Evolutionary conservation across 2,888 invertebrate species (phyloP).

Genomic region (Leptopilina syphax): DNA sequence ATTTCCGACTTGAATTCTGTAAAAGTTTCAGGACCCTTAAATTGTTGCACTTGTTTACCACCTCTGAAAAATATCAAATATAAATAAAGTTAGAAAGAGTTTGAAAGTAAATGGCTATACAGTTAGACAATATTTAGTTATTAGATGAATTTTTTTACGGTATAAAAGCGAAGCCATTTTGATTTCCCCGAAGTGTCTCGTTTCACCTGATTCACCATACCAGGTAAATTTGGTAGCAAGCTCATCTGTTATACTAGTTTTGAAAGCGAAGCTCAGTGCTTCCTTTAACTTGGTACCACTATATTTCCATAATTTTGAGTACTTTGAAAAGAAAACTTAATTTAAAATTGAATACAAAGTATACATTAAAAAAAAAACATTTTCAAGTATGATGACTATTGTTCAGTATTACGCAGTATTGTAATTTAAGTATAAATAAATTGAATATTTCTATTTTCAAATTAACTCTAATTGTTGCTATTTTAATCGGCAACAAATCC

Average conservation of each 20-base stretch:
- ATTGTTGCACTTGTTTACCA: neutral
- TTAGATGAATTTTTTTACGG: neutral
- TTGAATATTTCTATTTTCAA: too few species aligned
- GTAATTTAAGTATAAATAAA: too few species aligned
- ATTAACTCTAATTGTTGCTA: too few species aligned
- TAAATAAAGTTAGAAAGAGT: too few species aligned
- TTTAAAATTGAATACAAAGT: too few species aligned
- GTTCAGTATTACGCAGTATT: too few species aligned
- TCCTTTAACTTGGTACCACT: neutral
- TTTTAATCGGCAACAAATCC: too few species aligned
- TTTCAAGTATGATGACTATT: too few species aligned
- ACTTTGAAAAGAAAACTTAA: neutral
- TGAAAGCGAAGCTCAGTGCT: neutral
- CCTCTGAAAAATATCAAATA: neutral
- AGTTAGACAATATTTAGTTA: too few species aligned
- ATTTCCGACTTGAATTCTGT: neutral
- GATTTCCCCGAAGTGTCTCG: too few species aligned
- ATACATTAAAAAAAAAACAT: too few species aligned
- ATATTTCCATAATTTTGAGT: neutral
- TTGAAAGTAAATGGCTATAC: too few species aligned
- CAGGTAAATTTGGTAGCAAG: neutral
- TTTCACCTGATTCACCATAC: neutral
- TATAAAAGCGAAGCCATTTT: neutral
- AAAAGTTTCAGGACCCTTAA: neutral
- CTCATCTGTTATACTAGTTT: neutral